Base-by-base conservation (phyloP, 2,797 vertebrate species). In the Masticophis lateralis region DNA sequence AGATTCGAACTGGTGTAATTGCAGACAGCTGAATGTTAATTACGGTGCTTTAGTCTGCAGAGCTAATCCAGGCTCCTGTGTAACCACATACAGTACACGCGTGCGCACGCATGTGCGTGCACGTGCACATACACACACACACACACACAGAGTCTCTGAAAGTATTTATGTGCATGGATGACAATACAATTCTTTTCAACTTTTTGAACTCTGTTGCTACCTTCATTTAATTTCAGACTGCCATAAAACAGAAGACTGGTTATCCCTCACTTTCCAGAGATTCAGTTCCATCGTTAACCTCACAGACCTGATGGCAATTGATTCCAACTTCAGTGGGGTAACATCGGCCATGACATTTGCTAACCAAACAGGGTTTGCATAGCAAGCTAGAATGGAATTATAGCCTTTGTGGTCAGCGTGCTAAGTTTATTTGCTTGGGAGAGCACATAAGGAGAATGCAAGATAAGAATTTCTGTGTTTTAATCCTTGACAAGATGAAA, bases 171-270 rank as follows among this genome's bases (percentile, higher is more conserved):
- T 74, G 66, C n/a, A 37, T 18, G n/a, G n/a, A 37, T 74, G 66
- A 18, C 14, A 18, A 74, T 37, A 18, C n/a, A 74, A 18, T 37
- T 74, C 66, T 32, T 55, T 56, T 20, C 5, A 69, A 43, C 25
- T 1, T 91, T 89, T 74, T 43, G 79, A 47, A 66, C 43, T 37
- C 14, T 74, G 12, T 28, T 60, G 61, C 66, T 69, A 32, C 66
- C 14, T 91, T 22, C 5, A 91, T 93, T 91, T 59, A 95, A 28
- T 94, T 94, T 86, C 66, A 97, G 96, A 57, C 11, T 96, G 96
- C 53, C 86, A 25, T 53, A 57, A 8, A 11, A 63, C 57, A 14
- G 37, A 57, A 59, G 28, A 95, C 12, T 96, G 91, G 95, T 6
- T 96, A 4, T 47, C 32, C 2, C 25, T 91, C 0, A 61, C 93